These are phyloP conservation scores for Cydia amplana DNA, from an alignment of 1,140 invertebrate species.

Conservation along the genomic window DNA sequence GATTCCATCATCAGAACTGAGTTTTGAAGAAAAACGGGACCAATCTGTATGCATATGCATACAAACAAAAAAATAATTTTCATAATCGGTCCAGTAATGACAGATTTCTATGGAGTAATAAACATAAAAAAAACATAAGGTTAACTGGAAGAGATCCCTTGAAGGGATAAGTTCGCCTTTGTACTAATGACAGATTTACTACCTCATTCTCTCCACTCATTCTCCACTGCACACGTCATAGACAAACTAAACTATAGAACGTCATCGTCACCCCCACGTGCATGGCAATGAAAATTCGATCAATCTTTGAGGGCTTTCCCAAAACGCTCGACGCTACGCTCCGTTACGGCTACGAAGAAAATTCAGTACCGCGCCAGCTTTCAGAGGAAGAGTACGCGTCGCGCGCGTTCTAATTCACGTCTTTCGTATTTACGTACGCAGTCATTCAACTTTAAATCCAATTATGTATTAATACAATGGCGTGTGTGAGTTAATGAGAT, in stretches of 20 bases:
- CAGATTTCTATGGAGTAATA: no score
- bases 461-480: constrained; percentile 61
- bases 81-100: no score
- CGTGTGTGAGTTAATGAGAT: constrained; percentile 52
- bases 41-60: no score
- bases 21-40: no score
- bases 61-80: no score
- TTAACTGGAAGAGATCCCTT: no score
- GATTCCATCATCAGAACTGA: no score
- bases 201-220: background rate
- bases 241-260: background rate
- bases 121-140: no score
- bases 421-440: constrained; percentile 60
- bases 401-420: constrained; percentile 32
- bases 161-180: no score
- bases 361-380: constrained; percentile 59
- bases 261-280: background rate
- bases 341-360: constrained; percentile 43
- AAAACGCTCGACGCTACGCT: constrained; percentile 49
- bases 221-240: background rate
- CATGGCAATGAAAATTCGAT: constrained; percentile 53
- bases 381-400: constrained; percentile 45
- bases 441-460: constrained; percentile 62
- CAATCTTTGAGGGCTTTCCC: constrained; percentile 60
- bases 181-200: background rate